phyloP scores from a whole-genome alignment of 35 echinoderm and acorn worm genomes.

The Hemicentrotus pulcherrimus region DNA sequence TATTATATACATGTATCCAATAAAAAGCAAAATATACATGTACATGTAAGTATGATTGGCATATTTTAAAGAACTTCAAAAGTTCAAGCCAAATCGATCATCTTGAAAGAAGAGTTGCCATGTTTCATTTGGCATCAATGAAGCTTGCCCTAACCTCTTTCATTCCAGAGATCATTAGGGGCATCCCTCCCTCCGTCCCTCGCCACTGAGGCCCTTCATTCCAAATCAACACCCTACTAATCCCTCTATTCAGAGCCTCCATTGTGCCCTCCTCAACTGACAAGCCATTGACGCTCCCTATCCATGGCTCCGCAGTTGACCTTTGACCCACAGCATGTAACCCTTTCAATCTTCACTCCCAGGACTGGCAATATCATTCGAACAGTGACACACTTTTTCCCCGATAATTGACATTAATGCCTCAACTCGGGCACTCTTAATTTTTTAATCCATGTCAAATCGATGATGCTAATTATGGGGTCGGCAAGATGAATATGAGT shows the following conservation, averaged over 20 bases:
- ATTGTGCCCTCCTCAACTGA: background rate
- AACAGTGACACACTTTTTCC: background rate
- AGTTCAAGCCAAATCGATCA: background rate
- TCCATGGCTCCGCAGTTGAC: background rate
- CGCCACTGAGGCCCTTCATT: background rate
- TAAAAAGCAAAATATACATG: background rate
- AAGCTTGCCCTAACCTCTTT: background rate
- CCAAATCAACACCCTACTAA: constrained; percentile 34
- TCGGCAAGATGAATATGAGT: background rate
- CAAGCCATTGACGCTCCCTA: constrained; percentile 14
- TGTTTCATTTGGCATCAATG: constrained; percentile 26
- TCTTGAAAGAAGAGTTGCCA: constrained; percentile 7
- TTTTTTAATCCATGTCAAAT: background rate
- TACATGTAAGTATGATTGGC: background rate
- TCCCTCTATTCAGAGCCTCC: background rate
- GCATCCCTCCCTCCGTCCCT: constrained; percentile 5
- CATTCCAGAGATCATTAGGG: background rate
- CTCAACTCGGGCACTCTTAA: background rate
- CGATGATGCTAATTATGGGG: background rate
- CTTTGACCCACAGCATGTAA: constrained; percentile 17
- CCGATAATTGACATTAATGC: background rate
- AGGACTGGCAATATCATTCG: constrained; percentile 6
- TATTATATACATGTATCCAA: too few species aligned
- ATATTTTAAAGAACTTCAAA: background rate
- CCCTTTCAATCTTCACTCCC: background rate